These are phyloP conservation scores for Centropristis striata DNA, from an alignment of 2,113 vertebrate species.

Conservation along the genomic window DNA sequence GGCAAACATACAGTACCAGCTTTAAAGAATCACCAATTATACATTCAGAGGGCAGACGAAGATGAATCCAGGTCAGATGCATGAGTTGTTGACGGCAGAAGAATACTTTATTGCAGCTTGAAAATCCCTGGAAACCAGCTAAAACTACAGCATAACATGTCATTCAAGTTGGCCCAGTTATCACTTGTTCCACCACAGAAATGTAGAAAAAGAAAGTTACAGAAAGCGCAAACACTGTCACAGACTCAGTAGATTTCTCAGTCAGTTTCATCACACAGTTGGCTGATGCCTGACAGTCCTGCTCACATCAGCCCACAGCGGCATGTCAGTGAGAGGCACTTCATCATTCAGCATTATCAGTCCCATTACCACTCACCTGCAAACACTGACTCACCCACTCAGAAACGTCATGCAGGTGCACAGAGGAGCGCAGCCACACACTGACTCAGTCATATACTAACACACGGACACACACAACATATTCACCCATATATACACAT, in stretches of 20 bases:
- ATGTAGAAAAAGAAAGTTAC: background rate
- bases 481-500: constrained; percentile 4
- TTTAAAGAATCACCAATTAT: background rate
- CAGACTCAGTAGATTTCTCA: constrained; percentile 23
- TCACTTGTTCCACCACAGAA: background rate
- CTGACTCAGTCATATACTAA: background rate
- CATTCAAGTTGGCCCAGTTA: background rate
- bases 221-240: constrained; percentile 14
- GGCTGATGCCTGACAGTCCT: constrained; percentile 39
- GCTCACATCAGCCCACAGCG: constrained; percentile 1
- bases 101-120: background rate
- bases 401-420: background rate
- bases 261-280: constrained; percentile 35
- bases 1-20: background rate
- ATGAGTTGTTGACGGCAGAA: background rate
- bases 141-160: background rate
- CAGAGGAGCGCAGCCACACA: background rate
- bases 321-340: constrained; percentile 31
- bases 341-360: constrained; percentile 32
- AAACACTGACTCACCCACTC: constrained; percentile 23
- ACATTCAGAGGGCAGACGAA: background rate
- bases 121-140: background rate
- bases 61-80: background rate
- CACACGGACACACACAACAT: constrained; percentile 1
- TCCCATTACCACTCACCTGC: constrained; percentile 33